phyloP scores from a whole-genome alignment of 2,113 vertebrate species.

The Paraplagusia blochii region DNA sequence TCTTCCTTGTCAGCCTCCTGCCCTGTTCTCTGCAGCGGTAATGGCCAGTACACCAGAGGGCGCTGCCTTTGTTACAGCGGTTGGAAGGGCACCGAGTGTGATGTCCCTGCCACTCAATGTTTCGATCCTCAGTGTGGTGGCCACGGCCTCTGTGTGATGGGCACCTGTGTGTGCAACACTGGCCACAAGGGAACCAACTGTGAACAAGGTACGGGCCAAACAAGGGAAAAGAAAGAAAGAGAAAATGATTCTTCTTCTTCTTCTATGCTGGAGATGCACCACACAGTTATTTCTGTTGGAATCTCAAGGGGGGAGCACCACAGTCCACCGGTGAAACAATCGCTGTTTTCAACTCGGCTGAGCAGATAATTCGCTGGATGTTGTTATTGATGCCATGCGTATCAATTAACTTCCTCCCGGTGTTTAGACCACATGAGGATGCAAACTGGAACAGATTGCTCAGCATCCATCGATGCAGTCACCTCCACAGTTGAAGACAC shows the following conservation, averaged over 20 bases:
- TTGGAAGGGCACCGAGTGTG: constrained; percentile 97
- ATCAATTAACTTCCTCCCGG: constrained; percentile 64
- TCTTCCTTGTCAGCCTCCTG: constrained; percentile 76
- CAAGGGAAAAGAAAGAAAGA: neutral
- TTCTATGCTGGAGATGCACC: constrained; percentile 13
- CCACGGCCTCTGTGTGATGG: constrained; percentile 91
- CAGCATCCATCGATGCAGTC: constrained; percentile 31
- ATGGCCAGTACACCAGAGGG: constrained; percentile 95
- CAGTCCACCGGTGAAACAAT: constrained; percentile 59
- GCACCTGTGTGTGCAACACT: constrained; percentile 90
- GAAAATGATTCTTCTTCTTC: neutral
- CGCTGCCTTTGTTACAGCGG: constrained; percentile 96
- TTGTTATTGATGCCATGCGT: constrained; percentile 65
- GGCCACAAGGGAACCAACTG: constrained; percentile 93
- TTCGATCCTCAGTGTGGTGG: constrained; percentile 89
- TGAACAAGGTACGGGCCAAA: constrained; percentile 84
- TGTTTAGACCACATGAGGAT: constrained; percentile 43
- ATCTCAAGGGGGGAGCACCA: constrained; percentile 34
- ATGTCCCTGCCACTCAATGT: constrained; percentile 87
- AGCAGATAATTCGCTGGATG: constrained; percentile 70
- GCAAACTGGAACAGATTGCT: constrained; percentile 48
- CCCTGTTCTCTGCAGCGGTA: constrained; percentile 92
- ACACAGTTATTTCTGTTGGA: constrained; percentile 19
- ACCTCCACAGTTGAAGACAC: constrained; percentile 54
- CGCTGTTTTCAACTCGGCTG: constrained; percentile 65